Evolutionary conservation across 2,113 vertebrate species (phyloP).

Genomic region (Cottus gobio): DNA sequence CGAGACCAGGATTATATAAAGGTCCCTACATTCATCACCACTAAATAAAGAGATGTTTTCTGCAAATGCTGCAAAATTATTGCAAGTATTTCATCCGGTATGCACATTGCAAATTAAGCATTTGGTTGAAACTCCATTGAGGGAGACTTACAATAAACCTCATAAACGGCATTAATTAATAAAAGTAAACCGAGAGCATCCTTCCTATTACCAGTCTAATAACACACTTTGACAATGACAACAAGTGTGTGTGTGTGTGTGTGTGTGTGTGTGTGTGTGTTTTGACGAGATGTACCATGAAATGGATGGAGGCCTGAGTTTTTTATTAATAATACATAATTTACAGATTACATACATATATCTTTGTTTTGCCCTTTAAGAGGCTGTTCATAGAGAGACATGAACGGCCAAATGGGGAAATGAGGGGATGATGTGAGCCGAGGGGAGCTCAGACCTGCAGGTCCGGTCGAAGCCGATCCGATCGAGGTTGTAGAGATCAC

Average conservation of each 20-base stretch:
- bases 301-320: not conserved
- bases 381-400: not conserved
- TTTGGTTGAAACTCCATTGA: not conserved
- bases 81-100: constrained; percentile 13
- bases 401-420: too few relatives aligned
- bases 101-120: constrained; percentile 30
- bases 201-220: not conserved
- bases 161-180: constrained; percentile 13
- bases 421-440: too few relatives aligned
- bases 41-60: not conserved
- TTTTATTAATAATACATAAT: not conserved
- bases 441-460: too few relatives aligned
- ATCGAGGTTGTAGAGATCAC: too few relatives aligned
- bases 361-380: not conserved
- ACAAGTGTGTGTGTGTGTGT: not conserved
- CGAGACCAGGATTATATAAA: constrained; percentile 17
- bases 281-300: not conserved
- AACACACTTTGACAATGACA: not conserved
- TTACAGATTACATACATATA: not conserved
- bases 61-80: constrained; percentile 22
- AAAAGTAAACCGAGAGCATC: constrained; percentile 5
- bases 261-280: not conserved
- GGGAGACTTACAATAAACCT: not conserved
- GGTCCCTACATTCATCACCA: constrained; percentile 13
- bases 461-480: too few relatives aligned